phyloP scores from a whole-genome alignment of 2,888 invertebrate genomes.

The Cheilosia scutellata region DNA sequence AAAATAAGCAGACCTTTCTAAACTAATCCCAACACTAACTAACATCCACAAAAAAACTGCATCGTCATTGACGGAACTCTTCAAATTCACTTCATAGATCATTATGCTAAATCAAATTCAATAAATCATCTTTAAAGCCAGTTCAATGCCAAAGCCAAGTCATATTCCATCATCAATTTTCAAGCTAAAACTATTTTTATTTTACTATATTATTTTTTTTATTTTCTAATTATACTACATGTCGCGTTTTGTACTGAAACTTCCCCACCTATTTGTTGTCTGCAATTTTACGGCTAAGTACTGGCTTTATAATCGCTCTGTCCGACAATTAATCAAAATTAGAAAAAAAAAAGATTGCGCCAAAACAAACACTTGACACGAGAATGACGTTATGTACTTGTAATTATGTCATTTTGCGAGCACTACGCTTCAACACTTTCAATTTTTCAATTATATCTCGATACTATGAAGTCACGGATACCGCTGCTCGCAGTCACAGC shows the following conservation, averaged over 20 bases:
- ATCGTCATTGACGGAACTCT: neutral
- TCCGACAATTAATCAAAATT: constrained; percentile 56
- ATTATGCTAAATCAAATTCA: neutral
- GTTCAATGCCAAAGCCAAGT: neutral
- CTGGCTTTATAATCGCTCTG: constrained; percentile 44
- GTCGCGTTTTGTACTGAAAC: constrained; percentile 12
- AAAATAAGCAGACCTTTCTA: no score
- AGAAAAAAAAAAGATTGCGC: neutral
- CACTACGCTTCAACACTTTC: constrained; percentile 62
- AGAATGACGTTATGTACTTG: constrained; percentile 59
- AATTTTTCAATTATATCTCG: constrained; percentile 56
- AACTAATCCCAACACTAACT: no score
- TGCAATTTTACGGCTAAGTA: constrained; percentile 54
- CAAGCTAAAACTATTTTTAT: neutral
- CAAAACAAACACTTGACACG: constrained; percentile 34
- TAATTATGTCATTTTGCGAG: constrained; percentile 71
- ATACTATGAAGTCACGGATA: constrained; percentile 57
- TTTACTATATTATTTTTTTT: no score
- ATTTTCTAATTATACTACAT: neutral
- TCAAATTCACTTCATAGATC: neutral
- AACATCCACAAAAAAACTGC: neutral
- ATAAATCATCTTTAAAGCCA: neutral
- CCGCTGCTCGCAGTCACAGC: neutral
- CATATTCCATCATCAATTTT: constrained; percentile 39
- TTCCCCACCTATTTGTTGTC: constrained; percentile 16